Conservation (phyloP, 2,888 invertebrate genomes). For the Tiliacea citrago region DNA sequence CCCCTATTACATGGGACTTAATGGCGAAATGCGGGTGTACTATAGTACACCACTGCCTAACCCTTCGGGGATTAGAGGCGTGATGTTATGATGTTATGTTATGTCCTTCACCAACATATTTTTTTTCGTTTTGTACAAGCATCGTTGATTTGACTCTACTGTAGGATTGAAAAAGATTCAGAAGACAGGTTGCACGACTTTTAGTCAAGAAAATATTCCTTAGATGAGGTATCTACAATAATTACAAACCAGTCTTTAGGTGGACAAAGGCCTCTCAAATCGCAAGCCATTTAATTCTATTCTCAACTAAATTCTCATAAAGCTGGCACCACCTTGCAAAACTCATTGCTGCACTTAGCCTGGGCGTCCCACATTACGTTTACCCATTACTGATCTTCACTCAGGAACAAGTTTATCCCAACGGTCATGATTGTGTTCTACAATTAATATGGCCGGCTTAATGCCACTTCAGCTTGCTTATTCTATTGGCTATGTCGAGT, state of each 20-base stretch:
- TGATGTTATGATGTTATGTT: too few relatives aligned
- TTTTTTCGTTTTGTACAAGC: not conserved
- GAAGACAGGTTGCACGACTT: not conserved
- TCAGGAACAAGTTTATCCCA: not conserved
- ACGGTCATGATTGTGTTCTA: not conserved
- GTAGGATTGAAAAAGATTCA: not conserved
- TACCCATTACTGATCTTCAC: not conserved
- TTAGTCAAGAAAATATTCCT: not conserved
- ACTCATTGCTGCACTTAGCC: not conserved
- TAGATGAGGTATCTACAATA: not conserved
- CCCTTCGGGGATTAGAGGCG: too few relatives aligned
- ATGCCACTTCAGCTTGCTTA: not conserved
- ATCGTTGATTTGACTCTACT: not conserved
- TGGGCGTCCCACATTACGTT: not conserved
- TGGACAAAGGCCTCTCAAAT: not conserved
- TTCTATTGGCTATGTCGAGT: not conserved
- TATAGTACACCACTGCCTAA: too few relatives aligned
- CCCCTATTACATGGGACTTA: too few relatives aligned
- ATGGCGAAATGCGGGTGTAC: too few relatives aligned
- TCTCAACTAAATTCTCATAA: not conserved
- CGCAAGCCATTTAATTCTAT: not conserved
- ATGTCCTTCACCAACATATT: not conserved
- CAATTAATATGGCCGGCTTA: too few relatives aligned
- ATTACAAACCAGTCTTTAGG: not conserved
- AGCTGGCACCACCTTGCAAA: not conserved